These are phyloP conservation scores for Sebastes diploproa DNA, from an alignment of 2,797 vertebrate species.

Conservation along the genomic window DNA sequence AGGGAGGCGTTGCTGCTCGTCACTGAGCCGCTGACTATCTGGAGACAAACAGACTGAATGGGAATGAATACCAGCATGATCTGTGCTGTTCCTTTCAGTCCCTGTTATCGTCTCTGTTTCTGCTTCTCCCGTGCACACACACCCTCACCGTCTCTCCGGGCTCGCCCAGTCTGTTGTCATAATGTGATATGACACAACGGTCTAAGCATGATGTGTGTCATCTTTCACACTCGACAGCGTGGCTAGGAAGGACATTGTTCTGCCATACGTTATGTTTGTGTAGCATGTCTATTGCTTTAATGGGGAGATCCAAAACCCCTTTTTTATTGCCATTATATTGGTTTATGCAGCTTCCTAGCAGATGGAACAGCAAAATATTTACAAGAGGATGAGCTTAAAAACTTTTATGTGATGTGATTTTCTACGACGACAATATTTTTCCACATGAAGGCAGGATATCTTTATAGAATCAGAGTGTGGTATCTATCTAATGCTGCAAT, in stretches of 20 bases:
- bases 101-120: conserved; percentile 53
- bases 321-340: not conserved
- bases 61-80: conserved; percentile 66
- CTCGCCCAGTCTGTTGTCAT: conserved; percentile 64
- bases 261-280: conserved; percentile 51
- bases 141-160: conserved; percentile 38
- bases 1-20: conserved; percentile 31
- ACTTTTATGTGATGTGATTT: conserved; percentile 31
- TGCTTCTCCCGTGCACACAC: conserved; percentile 28
- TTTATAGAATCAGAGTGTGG: conserved; percentile 44
- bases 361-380: conserved; percentile 7
- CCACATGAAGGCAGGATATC: conserved; percentile 26
- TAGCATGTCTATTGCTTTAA: conserved; percentile 39
- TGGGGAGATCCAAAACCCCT: conserved; percentile 2
- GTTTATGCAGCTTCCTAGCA: not conserved
- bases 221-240: conserved; percentile 64
- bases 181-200: conserved; percentile 69
- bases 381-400: conserved; percentile 19
- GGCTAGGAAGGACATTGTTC: conserved; percentile 59
- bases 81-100: conserved; percentile 65
- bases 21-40: conserved; percentile 32
- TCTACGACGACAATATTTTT: conserved; percentile 21
- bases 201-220: conserved; percentile 72
- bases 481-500: conserved; percentile 46
- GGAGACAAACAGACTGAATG: conserved; percentile 58